phyloP scores from a whole-genome alignment of 2,797 vertebrate genomes.

The Myotis planiceps region DNA sequence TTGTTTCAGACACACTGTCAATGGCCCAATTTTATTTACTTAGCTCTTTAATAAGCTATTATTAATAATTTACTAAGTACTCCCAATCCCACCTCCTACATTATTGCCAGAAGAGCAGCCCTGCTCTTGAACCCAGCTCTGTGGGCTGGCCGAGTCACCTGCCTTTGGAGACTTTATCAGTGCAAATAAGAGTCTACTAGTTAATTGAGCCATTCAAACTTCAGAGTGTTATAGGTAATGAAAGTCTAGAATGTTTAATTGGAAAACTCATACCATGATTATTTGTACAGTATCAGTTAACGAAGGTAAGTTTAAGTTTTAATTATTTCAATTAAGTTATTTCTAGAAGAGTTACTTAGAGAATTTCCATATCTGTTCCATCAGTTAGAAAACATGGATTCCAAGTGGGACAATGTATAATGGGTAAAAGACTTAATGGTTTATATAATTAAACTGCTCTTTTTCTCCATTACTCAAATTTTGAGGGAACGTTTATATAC shows the following conservation, averaged over 20 bases:
- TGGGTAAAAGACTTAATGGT: conserved; percentile 61
- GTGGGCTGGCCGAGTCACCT: not conserved
- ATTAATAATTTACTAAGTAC: not conserved
- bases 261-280: conserved; percentile 83
- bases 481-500: not conserved
- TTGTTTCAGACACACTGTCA: not conserved
- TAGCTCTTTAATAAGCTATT: conserved; percentile 11
- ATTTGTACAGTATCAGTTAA: conserved; percentile 84
- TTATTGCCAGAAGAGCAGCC: not conserved
- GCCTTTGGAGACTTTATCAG: conserved; percentile 77
- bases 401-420: conserved; percentile 65
- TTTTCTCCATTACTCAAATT: conserved; percentile 60
- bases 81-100: not conserved
- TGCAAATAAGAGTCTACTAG: conserved; percentile 65
- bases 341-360: conserved; percentile 85
- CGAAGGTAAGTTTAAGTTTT: conserved; percentile 84
- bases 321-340: conserved; percentile 88
- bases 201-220: conserved; percentile 86
- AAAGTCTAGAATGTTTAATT: conserved; percentile 82
- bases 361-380: conserved; percentile 79
- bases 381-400: conserved; percentile 81
- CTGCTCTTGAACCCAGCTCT: conserved; percentile 9
- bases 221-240: conserved; percentile 85
- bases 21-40: not conserved
- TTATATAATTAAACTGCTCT: conserved; percentile 64